Evolutionary conservation across 2,113 vertebrate genomes (phyloP), one percentile per base, ranked within the genome.

Genomic region (Coreoperca whiteheadi): DNA sequence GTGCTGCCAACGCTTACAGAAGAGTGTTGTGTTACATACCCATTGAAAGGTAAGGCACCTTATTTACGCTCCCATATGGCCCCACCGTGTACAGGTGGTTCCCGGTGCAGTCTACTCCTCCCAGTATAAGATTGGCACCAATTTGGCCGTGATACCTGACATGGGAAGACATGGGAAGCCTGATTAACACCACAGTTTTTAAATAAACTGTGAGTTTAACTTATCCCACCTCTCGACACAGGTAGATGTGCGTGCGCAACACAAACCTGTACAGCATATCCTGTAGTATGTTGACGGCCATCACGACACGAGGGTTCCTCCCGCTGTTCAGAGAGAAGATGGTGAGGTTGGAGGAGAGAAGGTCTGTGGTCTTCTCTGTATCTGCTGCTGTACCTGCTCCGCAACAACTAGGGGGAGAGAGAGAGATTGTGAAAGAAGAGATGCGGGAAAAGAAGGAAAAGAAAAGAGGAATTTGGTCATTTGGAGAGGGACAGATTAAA

Each of bases 81-180:
- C 94, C 94, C 61, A 97, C 94, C 0, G 70, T 81, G 75, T 95
- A 97, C 51, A 97, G 91, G 64, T 97, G 96, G 23, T 88, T 95
- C 0, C 97, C 97, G 0, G 88, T 94, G 8, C 92, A 83, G 59
- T 97, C 97, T 4, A 96, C 94, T 5, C 97, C 97, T 0, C 97
- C 97, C 2, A 97, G 91, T 0, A 97, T 94, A 8, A 97, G 94
- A 59, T 60, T 94, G 0, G 97, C 96, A 0, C 96, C 95, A 30
- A 97, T 95, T 6, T 95, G 95, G 1, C 97, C 97, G 0, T 28
- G 94, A 83, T 97, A 96, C 91, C 97, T 97, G 64, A 79, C n/a
- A n/a, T n/a, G 20, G 28, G 8, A 0, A 28, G 34, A 61, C 23
- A 54, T 21, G 16, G 6, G 30, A 61, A 18, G 1, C 2, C 4